Base-by-base conservation (phyloP, 1,140 invertebrate species). In the Cecropterus lyciades region DNA sequence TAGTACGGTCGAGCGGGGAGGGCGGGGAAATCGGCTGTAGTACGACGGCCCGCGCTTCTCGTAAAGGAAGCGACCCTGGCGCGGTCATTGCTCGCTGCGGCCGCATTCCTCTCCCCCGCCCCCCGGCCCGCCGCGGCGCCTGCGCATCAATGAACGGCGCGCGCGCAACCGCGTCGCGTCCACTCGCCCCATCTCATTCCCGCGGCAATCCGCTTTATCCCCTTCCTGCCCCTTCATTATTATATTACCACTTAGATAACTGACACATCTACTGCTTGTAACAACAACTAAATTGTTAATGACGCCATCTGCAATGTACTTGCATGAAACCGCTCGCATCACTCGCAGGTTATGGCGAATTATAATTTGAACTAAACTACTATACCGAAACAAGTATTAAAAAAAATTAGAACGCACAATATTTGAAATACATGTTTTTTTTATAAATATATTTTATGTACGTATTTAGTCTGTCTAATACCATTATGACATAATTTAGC, bases 61-160 rank as follows among this genome's bases (percentile, higher is more conserved):
- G 87, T 91, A 89, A 91, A 91, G 87, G 87, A 91, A 89, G 87
- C 87, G 87, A 91, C 87, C 87, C 87, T 91, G 87, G 84, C 85
- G 87, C 87, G 87, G 87, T 91, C 87, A 89, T 87, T 91, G 86
- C 87, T 84, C 87, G 87, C 85, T 82, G 81, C 87, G 86, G 83
- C 86, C 87, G 87, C 87, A 90, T 90, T 88, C 85, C 82, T 85
- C 82, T 67, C 80, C 80, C 79, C 78, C 84, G 76, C 79, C 73
- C 79, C 76, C 76, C 75, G 66, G 55, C 72, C 76, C 79, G 70
- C 75, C 53, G 63, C 80, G 75, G 80, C 84, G 81, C 86, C 85
- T 84, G 82, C 82, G 80, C 86, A 91, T 91, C 88, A 90, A 89
- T 91, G 88, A 91, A 89, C 85, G 83, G 78, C 85, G 74, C 79